phyloP scores from a whole-genome alignment of 2,113 vertebrate genomes.

The Garra rufa region DNA sequence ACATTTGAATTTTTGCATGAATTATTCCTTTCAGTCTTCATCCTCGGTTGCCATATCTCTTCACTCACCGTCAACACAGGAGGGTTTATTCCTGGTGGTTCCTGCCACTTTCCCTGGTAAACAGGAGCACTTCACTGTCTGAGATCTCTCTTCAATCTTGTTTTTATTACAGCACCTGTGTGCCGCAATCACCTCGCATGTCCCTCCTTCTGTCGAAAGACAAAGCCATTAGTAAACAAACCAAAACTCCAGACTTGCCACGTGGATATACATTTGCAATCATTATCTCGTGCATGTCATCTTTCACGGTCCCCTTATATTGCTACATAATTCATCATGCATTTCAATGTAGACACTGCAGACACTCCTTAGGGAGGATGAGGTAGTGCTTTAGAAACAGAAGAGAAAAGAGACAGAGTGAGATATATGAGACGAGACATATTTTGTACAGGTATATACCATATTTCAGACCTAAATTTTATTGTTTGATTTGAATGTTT shows the following conservation, averaged over 20 bases:
- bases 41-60: neutral
- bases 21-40: neutral
- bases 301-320: slow-evolving; percentile 19
- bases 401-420: neutral
- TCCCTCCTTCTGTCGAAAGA: slow-evolving; percentile 77
- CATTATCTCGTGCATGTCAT: slow-evolving; percentile 7
- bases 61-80: slow-evolving; percentile 82
- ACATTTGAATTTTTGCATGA: neutral
- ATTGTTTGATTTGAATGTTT: neutral
- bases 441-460: neutral
- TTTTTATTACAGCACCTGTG: slow-evolving; percentile 86
- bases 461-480: neutral
- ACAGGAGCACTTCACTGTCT: slow-evolving; percentile 86
- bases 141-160: slow-evolving; percentile 83
- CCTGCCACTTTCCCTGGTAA: slow-evolving; percentile 84
- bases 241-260: slow-evolving; percentile 21
- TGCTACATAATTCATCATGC: slow-evolving; percentile 23
- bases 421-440: neutral
- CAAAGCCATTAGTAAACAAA: slow-evolving; percentile 39
- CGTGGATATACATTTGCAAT: neutral
- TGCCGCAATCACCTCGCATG: slow-evolving; percentile 82
- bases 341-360: slow-evolving; percentile 12
- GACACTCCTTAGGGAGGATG: slow-evolving; percentile 1
- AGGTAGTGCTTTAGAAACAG: neutral
- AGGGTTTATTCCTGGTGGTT: slow-evolving; percentile 82